Evolutionary conservation across 2,888 invertebrate species (phyloP).

Genomic region (Biston betularia): DNA sequence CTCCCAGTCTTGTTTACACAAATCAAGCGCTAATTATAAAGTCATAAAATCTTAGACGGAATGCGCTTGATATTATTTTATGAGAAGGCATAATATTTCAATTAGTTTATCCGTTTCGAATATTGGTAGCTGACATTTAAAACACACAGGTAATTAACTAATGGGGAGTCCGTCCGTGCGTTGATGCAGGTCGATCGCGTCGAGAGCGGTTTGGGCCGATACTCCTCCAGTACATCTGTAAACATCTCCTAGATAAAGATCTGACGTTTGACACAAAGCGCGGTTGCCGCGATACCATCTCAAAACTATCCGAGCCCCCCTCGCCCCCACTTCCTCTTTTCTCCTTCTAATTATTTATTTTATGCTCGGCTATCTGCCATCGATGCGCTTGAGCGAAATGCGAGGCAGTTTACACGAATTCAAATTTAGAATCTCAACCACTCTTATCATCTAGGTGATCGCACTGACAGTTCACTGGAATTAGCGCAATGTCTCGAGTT

Average conservation of each 20-base stretch:
- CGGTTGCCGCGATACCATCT: slow-evolving; percentile 82
- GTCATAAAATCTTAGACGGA: slow-evolving; percentile 28
- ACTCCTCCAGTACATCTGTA: slow-evolving; percentile 84
- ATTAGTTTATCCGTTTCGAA: slow-evolving; percentile 45
- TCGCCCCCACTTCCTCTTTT: slow-evolving; percentile 69
- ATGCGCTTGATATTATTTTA: slow-evolving; percentile 11
- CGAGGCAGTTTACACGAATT: slow-evolving; percentile 73
- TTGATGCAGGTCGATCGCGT: slow-evolving; percentile 78
- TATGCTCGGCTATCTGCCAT: slow-evolving; percentile 81
- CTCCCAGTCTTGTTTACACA: slow-evolving; percentile 29
- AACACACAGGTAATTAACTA: slow-evolving; percentile 76
- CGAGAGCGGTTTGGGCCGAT: slow-evolving; percentile 73
- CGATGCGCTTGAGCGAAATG: slow-evolving; percentile 81
- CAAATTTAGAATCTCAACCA: slow-evolving; percentile 74
- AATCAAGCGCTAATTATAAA: slow-evolving; percentile 29
- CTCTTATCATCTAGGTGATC: slow-evolving; percentile 78
- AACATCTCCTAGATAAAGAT: slow-evolving; percentile 83
- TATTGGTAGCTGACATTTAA: slow-evolving; percentile 53
- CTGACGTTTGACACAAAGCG: slow-evolving; percentile 86
- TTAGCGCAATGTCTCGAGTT: slow-evolving; percentile 56
- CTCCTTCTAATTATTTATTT: slow-evolving; percentile 84
- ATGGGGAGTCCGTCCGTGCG: slow-evolving; percentile 64
- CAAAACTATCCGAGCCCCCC: slow-evolving; percentile 74
- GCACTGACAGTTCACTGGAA: slow-evolving; percentile 64
- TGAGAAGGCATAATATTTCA: slow-evolving; percentile 14